These are phyloP conservation scores for Chrysochloris asiatica DNA, from an alignment of 2,113 vertebrate species.

Conservation along the genomic window DNA sequence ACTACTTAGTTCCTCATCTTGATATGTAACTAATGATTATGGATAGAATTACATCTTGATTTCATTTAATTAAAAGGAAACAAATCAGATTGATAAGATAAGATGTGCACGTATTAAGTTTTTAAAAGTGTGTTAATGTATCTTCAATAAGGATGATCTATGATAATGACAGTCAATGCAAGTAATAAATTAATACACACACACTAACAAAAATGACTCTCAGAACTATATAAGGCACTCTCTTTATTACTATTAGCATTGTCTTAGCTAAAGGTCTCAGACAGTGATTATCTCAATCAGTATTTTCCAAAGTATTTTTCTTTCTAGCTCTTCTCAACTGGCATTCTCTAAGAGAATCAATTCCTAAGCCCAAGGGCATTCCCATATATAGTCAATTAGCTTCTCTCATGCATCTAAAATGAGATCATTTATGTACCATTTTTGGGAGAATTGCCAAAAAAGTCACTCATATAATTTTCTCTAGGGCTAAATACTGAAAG, in stretches of 20 bases:
- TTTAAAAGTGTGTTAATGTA: background rate
- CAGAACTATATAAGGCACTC: background rate
- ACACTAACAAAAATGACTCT: background rate
- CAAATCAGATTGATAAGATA: background rate
- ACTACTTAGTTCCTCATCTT: too few species aligned
- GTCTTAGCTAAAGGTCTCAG: background rate
- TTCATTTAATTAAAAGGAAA: background rate
- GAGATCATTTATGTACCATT: background rate
- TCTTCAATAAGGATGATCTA: slow-evolving; percentile 3
- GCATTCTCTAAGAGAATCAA: background rate
- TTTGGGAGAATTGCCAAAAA: background rate
- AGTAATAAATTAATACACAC: background rate
- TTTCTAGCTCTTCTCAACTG: background rate
- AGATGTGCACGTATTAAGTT: background rate
- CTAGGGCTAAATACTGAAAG: background rate
- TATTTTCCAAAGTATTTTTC: background rate
- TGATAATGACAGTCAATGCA: background rate
- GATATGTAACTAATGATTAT: background rate
- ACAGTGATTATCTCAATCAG: background rate
- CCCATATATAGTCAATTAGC: background rate
- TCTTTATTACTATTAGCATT: background rate
- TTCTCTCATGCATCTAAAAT: background rate
- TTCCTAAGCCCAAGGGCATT: background rate
- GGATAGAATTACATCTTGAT: background rate
- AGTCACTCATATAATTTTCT: background rate